Conservation (phyloP, 1,140 invertebrate species). For the Drosophila truncata region DNA sequence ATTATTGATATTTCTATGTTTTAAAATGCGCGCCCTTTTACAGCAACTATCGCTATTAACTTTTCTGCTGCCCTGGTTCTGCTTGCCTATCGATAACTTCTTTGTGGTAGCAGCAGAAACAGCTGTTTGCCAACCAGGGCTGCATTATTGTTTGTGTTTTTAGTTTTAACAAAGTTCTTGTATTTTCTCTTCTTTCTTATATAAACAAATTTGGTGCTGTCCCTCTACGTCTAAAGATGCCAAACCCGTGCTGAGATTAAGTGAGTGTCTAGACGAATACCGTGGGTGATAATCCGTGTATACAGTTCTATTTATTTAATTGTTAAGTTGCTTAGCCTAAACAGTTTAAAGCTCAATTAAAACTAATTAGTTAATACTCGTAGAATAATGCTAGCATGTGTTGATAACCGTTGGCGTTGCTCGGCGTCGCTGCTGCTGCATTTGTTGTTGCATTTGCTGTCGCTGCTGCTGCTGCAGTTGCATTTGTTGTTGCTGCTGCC, state of each 20-base stretch:
- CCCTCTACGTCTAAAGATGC: slow-evolving; percentile 14
- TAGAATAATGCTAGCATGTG: slow-evolving; percentile 67
- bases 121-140: slow-evolving; percentile 25
- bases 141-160: slow-evolving; percentile 44
- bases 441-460: slow-evolving; percentile 22
- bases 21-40: background rate
- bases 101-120: slow-evolving; percentile 7
- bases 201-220: slow-evolving; percentile 33
- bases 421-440: slow-evolving; percentile 38
- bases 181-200: slow-evolving; percentile 23
- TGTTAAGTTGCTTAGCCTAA: slow-evolving; percentile 34
- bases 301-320: slow-evolving; percentile 25
- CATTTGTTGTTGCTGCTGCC: slow-evolving; percentile 23
- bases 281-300: background rate
- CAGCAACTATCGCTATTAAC: background rate
- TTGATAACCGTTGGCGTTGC: slow-evolving; percentile 65
- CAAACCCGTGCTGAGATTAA: background rate
- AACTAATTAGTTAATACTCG: slow-evolving; percentile 34
- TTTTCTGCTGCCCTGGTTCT: background rate
- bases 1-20: no score
- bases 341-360: slow-evolving; percentile 65
- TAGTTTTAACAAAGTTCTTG: slow-evolving; percentile 14
- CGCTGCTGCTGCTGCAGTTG: slow-evolving; percentile 10
- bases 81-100: slow-evolving; percentile 3
- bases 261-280: background rate